Evolutionary conservation across 2,113 vertebrate genomes (phyloP).

Genomic region (Passer domesticus): DNA sequence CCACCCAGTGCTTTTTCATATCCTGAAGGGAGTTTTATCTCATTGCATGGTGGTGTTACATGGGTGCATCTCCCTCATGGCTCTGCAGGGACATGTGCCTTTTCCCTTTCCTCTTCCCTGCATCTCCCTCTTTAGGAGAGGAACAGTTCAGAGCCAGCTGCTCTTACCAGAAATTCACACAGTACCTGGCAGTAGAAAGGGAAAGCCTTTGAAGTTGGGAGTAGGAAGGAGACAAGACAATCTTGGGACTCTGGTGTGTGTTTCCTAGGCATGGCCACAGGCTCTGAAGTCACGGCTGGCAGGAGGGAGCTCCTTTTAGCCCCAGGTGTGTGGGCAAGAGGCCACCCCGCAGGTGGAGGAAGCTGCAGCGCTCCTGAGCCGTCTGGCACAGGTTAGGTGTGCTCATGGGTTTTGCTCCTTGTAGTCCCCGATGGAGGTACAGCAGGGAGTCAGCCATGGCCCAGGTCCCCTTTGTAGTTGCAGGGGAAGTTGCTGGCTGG

Average conservation of each 20-base stretch:
- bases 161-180: background rate
- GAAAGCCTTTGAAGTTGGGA: background rate
- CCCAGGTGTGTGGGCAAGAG: background rate
- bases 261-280: background rate
- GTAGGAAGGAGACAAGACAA: background rate
- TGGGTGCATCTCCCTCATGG: rapidly evolving
- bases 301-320: background rate
- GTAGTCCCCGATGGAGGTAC: background rate
- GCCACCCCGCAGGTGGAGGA: background rate
- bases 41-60: rapidly evolving
- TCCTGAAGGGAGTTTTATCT: background rate
- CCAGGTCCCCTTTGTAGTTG: conserved; percentile 31
- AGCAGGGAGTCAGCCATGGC: background rate
- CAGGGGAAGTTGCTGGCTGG: conserved; percentile 47
- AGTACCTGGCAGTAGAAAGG: background rate
- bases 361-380: background rate
- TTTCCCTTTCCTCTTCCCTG: background rate
- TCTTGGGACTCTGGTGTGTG: background rate
- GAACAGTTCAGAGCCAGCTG: background rate
- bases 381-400: background rate
- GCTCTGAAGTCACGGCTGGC: background rate
- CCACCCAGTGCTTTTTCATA: background rate
- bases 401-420: background rate
- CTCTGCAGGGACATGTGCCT: rapidly evolving
- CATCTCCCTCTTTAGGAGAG: background rate